Conservation (phyloP, 2,888 invertebrate species). For the Apodemia mormo region DNA sequence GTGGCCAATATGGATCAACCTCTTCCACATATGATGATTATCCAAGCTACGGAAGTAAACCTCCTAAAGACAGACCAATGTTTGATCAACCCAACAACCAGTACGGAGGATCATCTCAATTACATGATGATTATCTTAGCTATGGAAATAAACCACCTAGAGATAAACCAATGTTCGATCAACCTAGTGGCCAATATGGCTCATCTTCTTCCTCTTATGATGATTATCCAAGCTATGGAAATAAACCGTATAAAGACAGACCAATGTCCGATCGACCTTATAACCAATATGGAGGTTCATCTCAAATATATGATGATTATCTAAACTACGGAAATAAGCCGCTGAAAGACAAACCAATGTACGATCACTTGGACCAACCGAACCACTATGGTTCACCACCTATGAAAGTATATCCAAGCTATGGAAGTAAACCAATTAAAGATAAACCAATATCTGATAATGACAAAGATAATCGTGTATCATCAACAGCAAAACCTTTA, state of each 20-base stretch:
- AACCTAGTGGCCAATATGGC: background rate
- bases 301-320: constrained; percentile 13
- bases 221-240: constrained; percentile 27
- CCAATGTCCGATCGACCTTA: background rate
- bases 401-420: constrained; percentile 23
- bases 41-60: constrained; percentile 27
- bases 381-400: background rate
- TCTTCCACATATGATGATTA: constrained; percentile 20
- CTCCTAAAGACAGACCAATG: constrained; percentile 21
- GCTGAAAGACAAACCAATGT: constrained; percentile 1
- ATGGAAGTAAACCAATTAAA: constrained; percentile 19
- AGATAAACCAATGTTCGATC: constrained; percentile 6
- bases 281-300: constrained; percentile 22
- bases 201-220: background rate
- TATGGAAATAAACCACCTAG: background rate
- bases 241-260: constrained; percentile 23
- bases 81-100: constrained; percentile 21
- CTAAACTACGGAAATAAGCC: background rate
- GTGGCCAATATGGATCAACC: constrained; percentile 27
- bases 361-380: background rate
- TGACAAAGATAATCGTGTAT: background rate
- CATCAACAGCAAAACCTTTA: constrained; percentile 17
- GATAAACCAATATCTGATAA: background rate
- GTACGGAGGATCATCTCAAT: constrained; percentile 24
- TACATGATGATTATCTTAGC: background rate